phyloP scores from a whole-genome alignment of 2,888 invertebrate species.

The Drosophila peninsularis region DNA sequence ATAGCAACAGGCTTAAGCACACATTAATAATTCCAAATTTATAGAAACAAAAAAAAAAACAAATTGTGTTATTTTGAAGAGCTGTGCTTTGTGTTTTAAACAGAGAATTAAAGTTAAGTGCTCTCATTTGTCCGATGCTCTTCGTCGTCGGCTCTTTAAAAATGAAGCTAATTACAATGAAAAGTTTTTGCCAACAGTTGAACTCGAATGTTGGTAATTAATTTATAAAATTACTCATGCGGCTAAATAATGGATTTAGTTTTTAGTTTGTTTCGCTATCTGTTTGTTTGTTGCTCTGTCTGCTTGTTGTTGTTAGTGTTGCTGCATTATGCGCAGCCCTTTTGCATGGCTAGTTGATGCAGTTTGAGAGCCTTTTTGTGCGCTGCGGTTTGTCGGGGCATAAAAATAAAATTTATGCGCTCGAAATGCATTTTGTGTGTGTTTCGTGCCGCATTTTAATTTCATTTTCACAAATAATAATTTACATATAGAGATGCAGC shows the following conservation, averaged over 20 bases:
- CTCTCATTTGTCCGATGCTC: background rate
- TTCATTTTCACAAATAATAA: slow-evolving; percentile 68
- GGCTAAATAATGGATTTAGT: slow-evolving; percentile 70
- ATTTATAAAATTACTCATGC: slow-evolving; percentile 65
- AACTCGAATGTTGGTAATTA: slow-evolving; percentile 57
- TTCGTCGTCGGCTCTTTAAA: slow-evolving; percentile 2
- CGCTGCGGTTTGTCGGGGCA: slow-evolving; percentile 55
- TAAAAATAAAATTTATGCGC: slow-evolving; percentile 51
- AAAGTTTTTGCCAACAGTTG: slow-evolving; percentile 43
- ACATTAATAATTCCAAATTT: slow-evolving; percentile 1
- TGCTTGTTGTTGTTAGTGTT: slow-evolving; percentile 6
- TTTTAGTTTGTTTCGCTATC: slow-evolving; percentile 38
- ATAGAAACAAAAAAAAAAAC: background rate
- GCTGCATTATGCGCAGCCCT: slow-evolving; percentile 19
- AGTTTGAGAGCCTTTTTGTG: slow-evolving; percentile 19
- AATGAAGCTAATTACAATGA: slow-evolving; percentile 53
- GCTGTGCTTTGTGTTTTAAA: slow-evolving; percentile 1
- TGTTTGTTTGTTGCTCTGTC: slow-evolving; percentile 1
- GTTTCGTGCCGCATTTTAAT: slow-evolving; percentile 46
- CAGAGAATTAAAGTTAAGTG: slow-evolving; percentile 7
- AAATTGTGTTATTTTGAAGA: background rate
- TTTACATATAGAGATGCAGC: slow-evolving; percentile 31
- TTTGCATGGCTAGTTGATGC: slow-evolving; percentile 24
- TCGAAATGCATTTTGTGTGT: slow-evolving; percentile 44
- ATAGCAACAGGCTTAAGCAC: background rate